phyloP scores from a whole-genome alignment of 2,113 vertebrate species.

The Malurus cyaneus region DNA sequence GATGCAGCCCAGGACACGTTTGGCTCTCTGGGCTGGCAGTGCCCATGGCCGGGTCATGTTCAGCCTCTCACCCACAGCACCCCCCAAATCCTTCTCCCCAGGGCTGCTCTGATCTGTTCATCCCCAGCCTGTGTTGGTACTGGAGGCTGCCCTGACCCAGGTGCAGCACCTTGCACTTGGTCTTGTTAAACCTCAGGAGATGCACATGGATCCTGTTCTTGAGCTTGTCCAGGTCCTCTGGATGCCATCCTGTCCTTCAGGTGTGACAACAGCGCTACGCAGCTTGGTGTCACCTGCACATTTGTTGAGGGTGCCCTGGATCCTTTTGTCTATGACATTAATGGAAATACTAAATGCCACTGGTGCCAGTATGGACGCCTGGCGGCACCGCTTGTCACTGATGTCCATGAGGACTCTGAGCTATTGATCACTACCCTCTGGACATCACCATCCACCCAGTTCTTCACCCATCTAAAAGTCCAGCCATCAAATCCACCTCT shows the following conservation, averaged over 20 bases:
- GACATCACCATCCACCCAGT: not conserved
- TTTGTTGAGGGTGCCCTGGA: not conserved
- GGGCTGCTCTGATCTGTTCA: not conserved
- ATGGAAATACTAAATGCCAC: not conserved
- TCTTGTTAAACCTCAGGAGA: not conserved
- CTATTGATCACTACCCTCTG: not conserved
- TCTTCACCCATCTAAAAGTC: not conserved
- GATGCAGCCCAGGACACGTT: not conserved
- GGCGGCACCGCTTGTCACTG: not conserved
- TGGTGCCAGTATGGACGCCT: not conserved
- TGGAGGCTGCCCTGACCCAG: accelerated
- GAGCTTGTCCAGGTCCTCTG: not conserved
- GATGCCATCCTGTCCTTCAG: not conserved
- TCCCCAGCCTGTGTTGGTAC: not conserved
- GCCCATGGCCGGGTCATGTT: not conserved
- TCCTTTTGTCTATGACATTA: not conserved
- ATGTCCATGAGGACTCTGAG: not conserved
- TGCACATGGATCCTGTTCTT: accelerated
- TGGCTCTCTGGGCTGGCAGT: not conserved
- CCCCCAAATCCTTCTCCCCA: not conserved
- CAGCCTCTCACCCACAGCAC: not conserved
- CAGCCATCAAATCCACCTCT: not conserved
- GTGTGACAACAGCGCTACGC: not conserved
- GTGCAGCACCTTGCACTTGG: not conserved
- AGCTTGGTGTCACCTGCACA: not conserved